Evolutionary conservation across 2,888 invertebrate genomes (phyloP).

Genomic region (Orthonychiurus folsomi): DNA sequence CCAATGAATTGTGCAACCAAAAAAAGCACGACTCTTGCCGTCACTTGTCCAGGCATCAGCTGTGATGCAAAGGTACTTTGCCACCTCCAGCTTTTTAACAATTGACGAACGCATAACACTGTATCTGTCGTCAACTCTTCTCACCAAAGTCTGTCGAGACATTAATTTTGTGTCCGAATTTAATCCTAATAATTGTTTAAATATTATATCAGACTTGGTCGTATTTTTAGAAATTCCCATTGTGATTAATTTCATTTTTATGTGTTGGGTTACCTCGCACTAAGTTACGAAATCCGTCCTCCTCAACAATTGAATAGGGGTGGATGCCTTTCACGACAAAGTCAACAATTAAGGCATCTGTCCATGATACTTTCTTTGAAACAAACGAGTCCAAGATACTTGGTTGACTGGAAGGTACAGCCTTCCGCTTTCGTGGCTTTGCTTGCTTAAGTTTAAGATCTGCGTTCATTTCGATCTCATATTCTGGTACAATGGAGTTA

Average conservation of each 20-base stretch:
- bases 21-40: neutral
- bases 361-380: neutral
- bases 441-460: neutral
- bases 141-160: neutral
- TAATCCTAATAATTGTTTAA: neutral
- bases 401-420: too few species aligned
- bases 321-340: neutral
- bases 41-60: neutral
- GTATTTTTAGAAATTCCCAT: neutral
- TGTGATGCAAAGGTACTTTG: neutral
- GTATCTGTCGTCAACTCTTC: neutral
- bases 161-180: neutral
- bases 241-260: neutral
- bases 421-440: neutral
- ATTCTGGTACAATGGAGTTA: too few species aligned
- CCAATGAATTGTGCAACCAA: conserved; percentile 2
- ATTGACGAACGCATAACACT: neutral
- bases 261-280: neutral
- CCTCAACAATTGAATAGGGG: neutral
- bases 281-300: neutral
- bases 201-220: neutral
- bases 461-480: neutral
- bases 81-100: neutral
- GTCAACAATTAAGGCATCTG: neutral
- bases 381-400: neutral